Percentiles rank a stretch among this genome's conserved stretches.
Evolutionary conservation across 2,888 invertebrate genomes (phyloP).

Genomic region (Osmoderma eremita): DNA sequence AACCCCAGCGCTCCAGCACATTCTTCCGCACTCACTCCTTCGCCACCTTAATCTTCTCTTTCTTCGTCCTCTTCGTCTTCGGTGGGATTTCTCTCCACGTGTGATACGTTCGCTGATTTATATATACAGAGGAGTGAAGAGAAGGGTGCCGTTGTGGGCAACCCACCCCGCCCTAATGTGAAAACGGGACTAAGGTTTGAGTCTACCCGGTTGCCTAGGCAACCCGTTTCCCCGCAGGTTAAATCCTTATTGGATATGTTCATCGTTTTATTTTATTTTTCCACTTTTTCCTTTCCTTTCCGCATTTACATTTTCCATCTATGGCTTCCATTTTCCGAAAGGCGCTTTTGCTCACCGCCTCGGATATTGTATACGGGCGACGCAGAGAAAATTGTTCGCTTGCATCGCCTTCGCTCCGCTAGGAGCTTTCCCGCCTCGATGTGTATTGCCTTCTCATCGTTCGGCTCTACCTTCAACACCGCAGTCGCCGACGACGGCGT

Average conservation of each 20-base stretch:
- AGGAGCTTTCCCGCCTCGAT: constrained; percentile 17
- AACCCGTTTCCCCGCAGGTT: constrained; percentile 62
- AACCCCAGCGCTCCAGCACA: constrained; percentile 4
- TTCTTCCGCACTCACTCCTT: constrained; percentile 20
- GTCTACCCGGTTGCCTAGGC: constrained; percentile 58
- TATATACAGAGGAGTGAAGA: constrained; percentile 4
- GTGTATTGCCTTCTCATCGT: constrained; percentile 26
- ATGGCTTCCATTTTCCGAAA: constrained; percentile 60
- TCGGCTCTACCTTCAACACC: constrained; percentile 14
- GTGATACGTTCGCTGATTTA: constrained; percentile 23
- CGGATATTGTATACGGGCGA: constrained; percentile 53
- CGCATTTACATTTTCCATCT: constrained; percentile 61
- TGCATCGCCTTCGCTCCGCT: constrained; percentile 1
- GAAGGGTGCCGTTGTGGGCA: constrained; percentile 17
- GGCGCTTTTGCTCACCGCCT: constrained; percentile 50
- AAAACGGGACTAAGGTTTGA: constrained; percentile 57
- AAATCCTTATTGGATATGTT: constrained; percentile 65
- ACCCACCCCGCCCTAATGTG: constrained; percentile 57
- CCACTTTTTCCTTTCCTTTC: constrained; percentile 55
- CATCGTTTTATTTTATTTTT: constrained; percentile 63
- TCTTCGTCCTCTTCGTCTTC: constrained; percentile 15
- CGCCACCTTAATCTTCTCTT: constrained; percentile 18
- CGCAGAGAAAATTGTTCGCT: constrained; percentile 37
- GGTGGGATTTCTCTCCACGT: constrained; percentile 28
- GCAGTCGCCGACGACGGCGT: constrained; percentile 41